These are phyloP conservation scores for Embiotoca jacksoni DNA, from an alignment of 2,113 vertebrate species.

Conservation along the genomic window DNA sequence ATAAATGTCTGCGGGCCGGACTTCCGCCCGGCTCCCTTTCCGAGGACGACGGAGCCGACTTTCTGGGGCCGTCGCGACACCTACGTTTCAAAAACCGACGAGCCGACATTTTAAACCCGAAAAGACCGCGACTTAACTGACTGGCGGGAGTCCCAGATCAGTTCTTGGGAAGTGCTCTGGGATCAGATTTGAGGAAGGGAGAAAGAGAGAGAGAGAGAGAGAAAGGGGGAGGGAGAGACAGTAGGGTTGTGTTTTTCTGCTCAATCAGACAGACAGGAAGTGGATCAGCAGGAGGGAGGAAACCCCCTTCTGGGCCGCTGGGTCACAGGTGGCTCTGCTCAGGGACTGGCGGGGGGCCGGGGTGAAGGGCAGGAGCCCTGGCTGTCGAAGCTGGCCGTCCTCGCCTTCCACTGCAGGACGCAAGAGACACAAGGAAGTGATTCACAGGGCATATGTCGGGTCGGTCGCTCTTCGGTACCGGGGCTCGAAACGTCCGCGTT, in stretches of 20 bases:
- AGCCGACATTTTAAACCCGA: conserved; percentile 34
- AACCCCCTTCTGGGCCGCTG: conserved; percentile 65
- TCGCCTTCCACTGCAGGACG: conserved; percentile 93
- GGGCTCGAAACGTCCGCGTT: neutral
- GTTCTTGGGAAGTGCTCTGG: conserved; percentile 63
- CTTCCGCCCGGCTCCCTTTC: conserved; percentile 24
- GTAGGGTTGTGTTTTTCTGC: conserved; percentile 72
- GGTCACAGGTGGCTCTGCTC: conserved; percentile 84
- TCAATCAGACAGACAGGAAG: conserved; percentile 79
- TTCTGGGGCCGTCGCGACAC: conserved; percentile 24
- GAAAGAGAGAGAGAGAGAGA: conserved; percentile 23
- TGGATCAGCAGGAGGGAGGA: conserved; percentile 68
- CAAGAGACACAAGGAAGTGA: conserved; percentile 57
- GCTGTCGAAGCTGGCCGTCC: conserved; percentile 96
- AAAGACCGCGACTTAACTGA: conserved; percentile 58
- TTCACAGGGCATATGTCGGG: conserved; percentile 38
- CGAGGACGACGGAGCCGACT: conserved; percentile 29
- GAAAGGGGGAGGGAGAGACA: conserved; percentile 42
- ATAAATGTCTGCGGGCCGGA: conserved; percentile 37
- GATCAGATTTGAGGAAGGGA: conserved; percentile 55
- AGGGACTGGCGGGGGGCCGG: conserved; percentile 92
- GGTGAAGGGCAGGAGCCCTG: conserved; percentile 96
- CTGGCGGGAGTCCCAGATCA: conserved; percentile 62
- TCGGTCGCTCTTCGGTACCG: neutral
- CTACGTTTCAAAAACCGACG: conserved; percentile 49